Conservation (phyloP, 2,113 vertebrate genomes). For the Pelodiscus sinensis region DNA sequence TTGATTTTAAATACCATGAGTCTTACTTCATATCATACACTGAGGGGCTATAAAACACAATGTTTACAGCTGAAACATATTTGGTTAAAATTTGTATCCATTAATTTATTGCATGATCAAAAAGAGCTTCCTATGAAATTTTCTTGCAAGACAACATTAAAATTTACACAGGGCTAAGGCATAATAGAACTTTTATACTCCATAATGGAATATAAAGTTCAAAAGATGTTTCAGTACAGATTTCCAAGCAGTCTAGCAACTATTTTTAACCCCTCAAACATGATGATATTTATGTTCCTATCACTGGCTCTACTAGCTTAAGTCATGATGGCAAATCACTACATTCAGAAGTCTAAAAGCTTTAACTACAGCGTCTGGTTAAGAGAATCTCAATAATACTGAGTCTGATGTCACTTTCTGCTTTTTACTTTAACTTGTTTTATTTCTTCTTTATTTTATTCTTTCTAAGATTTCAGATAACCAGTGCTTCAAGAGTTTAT, state of each 20-base stretch:
- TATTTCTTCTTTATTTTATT: not conserved
- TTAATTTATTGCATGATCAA: not conserved
- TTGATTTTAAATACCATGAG: not conserved
- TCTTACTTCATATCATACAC: not conserved
- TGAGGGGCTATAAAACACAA: not conserved
- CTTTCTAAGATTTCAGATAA: not conserved
- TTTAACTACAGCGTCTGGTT: not conserved
- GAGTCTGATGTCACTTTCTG: not conserved
- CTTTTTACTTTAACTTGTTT: not conserved
- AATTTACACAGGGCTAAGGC: not conserved
- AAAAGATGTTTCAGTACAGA: not conserved
- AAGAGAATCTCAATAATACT: not conserved
- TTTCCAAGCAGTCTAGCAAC: not conserved
- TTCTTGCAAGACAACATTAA: not conserved
- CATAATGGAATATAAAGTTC: fast-evolving
- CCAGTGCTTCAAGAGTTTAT: not conserved
- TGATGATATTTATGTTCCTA: not conserved
- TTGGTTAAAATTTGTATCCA: not conserved
- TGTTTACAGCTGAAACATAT: not conserved
- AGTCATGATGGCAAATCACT: not conserved
- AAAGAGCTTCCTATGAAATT: not conserved
- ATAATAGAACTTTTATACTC: not conserved
- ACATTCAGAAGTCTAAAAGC: not conserved
- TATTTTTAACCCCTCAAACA: conserved; percentile 11
- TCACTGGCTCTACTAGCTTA: not conserved